phyloP scores from a whole-genome alignment of 2,888 invertebrate genomes.

The Cantharis lateralis region DNA sequence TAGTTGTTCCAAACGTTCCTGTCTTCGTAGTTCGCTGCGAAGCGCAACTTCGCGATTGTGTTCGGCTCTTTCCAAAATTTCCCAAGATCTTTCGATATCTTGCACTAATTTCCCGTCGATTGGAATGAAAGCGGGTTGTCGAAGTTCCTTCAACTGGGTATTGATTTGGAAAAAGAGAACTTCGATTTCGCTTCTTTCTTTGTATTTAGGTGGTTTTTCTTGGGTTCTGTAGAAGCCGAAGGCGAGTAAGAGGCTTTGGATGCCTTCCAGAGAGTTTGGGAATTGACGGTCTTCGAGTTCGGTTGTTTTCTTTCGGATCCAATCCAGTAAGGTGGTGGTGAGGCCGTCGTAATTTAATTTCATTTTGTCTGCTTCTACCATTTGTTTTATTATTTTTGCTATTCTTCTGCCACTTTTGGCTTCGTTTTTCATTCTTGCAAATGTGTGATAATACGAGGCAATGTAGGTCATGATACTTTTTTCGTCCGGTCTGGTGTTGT shows the following conservation, averaged over 20 bases:
- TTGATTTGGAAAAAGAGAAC: slow-evolving; percentile 96
- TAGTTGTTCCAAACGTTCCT: slow-evolving; percentile 91
- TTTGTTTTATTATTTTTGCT: slow-evolving; percentile 95
- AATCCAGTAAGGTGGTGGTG: slow-evolving; percentile 84
- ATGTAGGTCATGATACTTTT: slow-evolving; percentile 99
- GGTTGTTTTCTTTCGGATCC: slow-evolving; percentile 87
- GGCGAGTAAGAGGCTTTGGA: slow-evolving; percentile 83
- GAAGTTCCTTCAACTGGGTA: slow-evolving; percentile 91
- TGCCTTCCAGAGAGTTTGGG: slow-evolving; percentile 93
- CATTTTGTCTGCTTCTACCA: slow-evolving; percentile 93
- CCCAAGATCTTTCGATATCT: slow-evolving; percentile 96
- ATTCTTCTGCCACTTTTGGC: slow-evolving; percentile 96
- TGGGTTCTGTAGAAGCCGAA: slow-evolving; percentile 96
- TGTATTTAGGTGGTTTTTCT: slow-evolving; percentile 98
- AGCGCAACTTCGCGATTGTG: slow-evolving; percentile 92
- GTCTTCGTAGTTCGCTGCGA: slow-evolving; percentile 86
- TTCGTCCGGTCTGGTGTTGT: slow-evolving; percentile 92
- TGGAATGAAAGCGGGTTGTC: slow-evolving; percentile 84
- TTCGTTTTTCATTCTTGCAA: slow-evolving; percentile 98
- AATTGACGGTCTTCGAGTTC: slow-evolving; percentile 85
- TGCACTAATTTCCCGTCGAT: slow-evolving; percentile 90
- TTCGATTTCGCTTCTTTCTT: slow-evolving; percentile 96
- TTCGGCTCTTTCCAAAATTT: slow-evolving; percentile 88
- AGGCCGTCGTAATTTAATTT: slow-evolving; percentile 87
- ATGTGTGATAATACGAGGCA: slow-evolving; percentile 98